Conservation (phyloP, 2,113 vertebrate genomes). For the Seriola quinqueradiata region DNA sequence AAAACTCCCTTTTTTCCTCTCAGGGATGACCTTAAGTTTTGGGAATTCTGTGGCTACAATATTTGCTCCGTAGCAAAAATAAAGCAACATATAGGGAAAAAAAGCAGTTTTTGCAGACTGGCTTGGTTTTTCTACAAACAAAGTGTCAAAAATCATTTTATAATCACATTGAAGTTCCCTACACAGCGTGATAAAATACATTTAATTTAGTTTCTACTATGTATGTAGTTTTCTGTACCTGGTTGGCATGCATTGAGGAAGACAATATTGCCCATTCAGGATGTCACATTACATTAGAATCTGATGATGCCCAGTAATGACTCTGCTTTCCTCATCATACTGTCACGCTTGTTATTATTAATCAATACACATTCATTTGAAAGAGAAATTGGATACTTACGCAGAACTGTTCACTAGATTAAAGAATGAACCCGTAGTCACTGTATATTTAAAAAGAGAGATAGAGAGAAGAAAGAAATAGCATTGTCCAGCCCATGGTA, state of each 20-base stretch:
- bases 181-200: neutral
- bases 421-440: neutral
- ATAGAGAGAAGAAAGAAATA: neutral
- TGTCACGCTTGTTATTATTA: neutral
- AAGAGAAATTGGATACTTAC: neutral
- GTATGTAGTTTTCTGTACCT: neutral
- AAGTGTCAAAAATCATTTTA: neutral
- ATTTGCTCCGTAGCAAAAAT: neutral
- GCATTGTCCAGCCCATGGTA: neutral
- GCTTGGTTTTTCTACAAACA: neutral
- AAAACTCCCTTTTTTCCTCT: neutral
- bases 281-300: neutral
- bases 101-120: neutral
- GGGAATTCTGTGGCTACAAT: neutral
- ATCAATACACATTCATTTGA: neutral
- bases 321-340: neutral
- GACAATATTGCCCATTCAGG: neutral
- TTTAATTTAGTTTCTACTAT: neutral
- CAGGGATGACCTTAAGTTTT: neutral
- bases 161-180: neutral
- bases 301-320: neutral
- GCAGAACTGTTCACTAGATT: neutral
- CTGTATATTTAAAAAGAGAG: neutral
- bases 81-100: neutral
- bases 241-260: neutral